Evolutionary conservation across 2,888 invertebrate species (phyloP).

Genomic region (Xestoiulus laeticollis): DNA sequence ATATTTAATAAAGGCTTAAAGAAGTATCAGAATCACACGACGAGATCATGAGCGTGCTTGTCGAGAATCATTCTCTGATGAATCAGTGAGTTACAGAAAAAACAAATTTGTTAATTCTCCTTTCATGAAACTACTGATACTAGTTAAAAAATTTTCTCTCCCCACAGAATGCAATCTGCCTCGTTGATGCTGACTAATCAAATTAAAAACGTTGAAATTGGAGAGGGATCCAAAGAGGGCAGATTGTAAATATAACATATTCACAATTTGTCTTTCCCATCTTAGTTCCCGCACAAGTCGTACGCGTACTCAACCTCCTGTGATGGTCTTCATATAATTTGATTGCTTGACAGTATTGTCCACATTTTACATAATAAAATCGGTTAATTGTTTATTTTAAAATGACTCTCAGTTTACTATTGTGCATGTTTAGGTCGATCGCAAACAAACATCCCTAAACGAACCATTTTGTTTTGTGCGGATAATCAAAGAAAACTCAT

Average conservation of each 20-base stretch:
- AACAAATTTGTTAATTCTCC: not conserved
- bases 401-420: no score
- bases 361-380: not conserved
- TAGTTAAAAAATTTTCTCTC: not conserved
- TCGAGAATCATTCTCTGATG: slow-evolving; percentile 50
- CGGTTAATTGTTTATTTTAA: no score
- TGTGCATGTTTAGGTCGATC: no score
- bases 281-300: not conserved
- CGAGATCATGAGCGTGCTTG: slow-evolving; percentile 45
- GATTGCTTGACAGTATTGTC: not conserved
- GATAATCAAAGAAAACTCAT: no score
- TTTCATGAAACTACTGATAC: not conserved
- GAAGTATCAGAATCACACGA: slow-evolving; percentile 50
- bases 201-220: not conserved
- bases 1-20: slow-evolving; percentile 12
- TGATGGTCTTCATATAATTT: not conserved
- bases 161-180: slow-evolving; percentile 39
- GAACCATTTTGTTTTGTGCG: no score
- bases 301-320: not conserved
- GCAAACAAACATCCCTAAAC: no score
- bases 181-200: not conserved
- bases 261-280: not conserved
- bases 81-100: not conserved
- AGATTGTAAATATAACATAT: not conserved
- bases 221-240: not conserved